These are phyloP conservation scores for Drosophila incognita DNA, from an alignment of 2,888 invertebrate genomes.

Conservation along the genomic window DNA sequence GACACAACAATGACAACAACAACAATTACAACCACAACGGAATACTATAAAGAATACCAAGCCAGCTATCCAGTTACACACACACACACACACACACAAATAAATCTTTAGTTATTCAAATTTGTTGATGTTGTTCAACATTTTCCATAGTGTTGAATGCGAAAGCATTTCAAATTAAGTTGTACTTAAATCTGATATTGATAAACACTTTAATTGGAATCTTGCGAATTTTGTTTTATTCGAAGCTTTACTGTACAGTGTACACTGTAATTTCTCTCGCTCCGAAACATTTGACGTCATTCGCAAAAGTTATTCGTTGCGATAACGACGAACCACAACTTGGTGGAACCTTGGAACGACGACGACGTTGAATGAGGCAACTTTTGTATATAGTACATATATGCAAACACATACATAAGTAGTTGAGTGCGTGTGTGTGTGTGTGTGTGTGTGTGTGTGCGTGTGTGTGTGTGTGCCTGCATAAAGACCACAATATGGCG, in stretches of 20 bases:
- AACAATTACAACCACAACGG: slow-evolving; percentile 2
- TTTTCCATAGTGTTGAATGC: neutral
- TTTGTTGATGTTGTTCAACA: neutral
- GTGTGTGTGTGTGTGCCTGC: slow-evolving; percentile 13
- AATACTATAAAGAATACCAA: slow-evolving; percentile 35
- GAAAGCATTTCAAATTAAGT: neutral
- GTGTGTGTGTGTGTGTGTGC: slow-evolving; percentile 7
- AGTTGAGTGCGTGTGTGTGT: neutral
- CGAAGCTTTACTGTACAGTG: slow-evolving; percentile 10
- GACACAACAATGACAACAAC: slow-evolving; percentile 8
- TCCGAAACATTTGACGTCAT: slow-evolving; percentile 70
- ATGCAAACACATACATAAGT: neutral
- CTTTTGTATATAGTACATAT: slow-evolving; percentile 14
- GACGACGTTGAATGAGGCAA: slow-evolving; percentile 27
- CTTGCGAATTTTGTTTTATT: neutral
- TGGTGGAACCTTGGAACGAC: slow-evolving; percentile 54
- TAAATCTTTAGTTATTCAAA: neutral
- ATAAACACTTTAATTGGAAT: neutral
- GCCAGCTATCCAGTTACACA: slow-evolving; percentile 49
- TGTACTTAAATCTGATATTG: neutral
- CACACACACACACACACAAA: slow-evolving; percentile 3
- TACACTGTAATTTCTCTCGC: slow-evolving; percentile 20
- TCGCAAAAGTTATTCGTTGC: slow-evolving; percentile 69
- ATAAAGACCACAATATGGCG: slow-evolving; percentile 53
- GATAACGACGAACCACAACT: slow-evolving; percentile 63